phyloP scores from a whole-genome alignment of 64 coral and sea anemone species.

The Hydrozoanthus tunicans region DNA sequence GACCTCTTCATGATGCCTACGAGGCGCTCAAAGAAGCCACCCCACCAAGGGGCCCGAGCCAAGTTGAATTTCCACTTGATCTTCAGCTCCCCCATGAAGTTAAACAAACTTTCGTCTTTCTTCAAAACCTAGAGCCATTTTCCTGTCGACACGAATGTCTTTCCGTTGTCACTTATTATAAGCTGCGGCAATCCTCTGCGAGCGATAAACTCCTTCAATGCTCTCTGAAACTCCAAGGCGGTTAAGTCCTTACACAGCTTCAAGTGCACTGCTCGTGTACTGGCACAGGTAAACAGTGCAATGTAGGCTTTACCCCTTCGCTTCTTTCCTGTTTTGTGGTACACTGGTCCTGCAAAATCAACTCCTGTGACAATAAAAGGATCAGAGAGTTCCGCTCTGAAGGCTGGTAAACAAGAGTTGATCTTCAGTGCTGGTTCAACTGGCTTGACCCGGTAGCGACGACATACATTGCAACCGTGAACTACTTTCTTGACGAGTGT shows the following conservation, averaged over 20 bases:
- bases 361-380: constrained; percentile 63
- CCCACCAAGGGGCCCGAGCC: constrained; percentile 19
- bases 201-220: constrained; percentile 58
- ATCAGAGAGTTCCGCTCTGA: constrained; percentile 8
- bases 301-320: constrained; percentile 50
- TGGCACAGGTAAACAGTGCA: constrained; percentile 55
- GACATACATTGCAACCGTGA: constrained; percentile 51
- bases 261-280: constrained; percentile 58
- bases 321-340: constrained; percentile 39
- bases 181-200: constrained; percentile 35
- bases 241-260: constrained; percentile 27
- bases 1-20: constrained; percentile 60
- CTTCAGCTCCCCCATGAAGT: constrained; percentile 15
- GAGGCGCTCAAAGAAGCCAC: constrained; percentile 22
- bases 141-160: constrained; percentile 54
- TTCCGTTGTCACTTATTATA: neutral
- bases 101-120: constrained; percentile 19
- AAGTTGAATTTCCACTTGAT: constrained; percentile 71
- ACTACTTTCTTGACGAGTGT: constrained; percentile 48
- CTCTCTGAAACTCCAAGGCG: constrained; percentile 39
- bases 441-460: constrained; percentile 45
- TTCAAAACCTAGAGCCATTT: constrained; percentile 54
- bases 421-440: neutral
- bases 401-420: neutral
- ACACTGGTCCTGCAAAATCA: constrained; percentile 72